These are phyloP conservation scores for Mythimna impura DNA, from an alignment of 2,888 invertebrate species.

Conservation along the genomic window DNA sequence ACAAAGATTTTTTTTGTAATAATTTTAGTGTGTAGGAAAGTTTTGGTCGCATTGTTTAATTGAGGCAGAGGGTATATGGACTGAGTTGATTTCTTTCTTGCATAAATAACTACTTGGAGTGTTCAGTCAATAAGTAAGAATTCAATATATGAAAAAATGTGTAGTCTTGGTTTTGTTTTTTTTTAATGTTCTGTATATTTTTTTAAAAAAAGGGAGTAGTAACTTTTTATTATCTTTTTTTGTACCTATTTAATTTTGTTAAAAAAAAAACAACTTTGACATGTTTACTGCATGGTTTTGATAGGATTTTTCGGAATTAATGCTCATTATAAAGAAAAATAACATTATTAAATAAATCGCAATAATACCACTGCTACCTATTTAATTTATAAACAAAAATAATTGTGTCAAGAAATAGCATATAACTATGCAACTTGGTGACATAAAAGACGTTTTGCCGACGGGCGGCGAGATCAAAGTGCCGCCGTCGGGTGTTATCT, in stretches of 20 bases:
- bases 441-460: slow-evolving; percentile 73
- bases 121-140: neutral
- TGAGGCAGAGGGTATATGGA: neutral
- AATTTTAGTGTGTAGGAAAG: slow-evolving; percentile 1
- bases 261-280: no score
- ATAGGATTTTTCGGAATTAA: neutral
- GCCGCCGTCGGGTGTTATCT: slow-evolving; percentile 74
- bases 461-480: slow-evolving; percentile 81
- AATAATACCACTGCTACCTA: slow-evolving; percentile 30
- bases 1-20: slow-evolving; percentile 37
- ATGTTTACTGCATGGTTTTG: neutral
- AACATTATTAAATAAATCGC: slow-evolving; percentile 40
- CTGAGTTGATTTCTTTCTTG: neutral
- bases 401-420: slow-evolving; percentile 73
- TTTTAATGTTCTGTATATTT: neutral
- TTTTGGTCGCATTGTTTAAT: slow-evolving; percentile 5
- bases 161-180: no score
- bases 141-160: neutral
- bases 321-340: slow-evolving; percentile 14
- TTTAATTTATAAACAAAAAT: slow-evolving; percentile 58
- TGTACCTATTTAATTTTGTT: no score
- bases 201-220: no score
- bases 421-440: slow-evolving; percentile 56
- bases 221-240: neutral
- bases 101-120: neutral